Base-by-base conservation (phyloP, 2,888 invertebrate genomes). In the Ormyrus nitidulus region DNA sequence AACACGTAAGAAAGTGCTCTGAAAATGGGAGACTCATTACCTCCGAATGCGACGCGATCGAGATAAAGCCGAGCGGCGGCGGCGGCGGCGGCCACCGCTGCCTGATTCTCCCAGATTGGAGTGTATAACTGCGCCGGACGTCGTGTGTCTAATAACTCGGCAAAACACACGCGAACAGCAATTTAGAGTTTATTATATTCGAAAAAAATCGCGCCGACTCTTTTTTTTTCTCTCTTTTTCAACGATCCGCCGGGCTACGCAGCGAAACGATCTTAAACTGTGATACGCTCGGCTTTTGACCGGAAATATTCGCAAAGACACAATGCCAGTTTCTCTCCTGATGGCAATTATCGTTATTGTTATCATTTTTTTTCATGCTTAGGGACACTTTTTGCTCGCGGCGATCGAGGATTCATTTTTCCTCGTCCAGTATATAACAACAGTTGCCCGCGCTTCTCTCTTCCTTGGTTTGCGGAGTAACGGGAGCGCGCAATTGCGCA, bases 1-100 rank as follows among this genome's bases (percentile, higher is more conserved):
- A 19, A 53, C 19, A 44, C 68, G 68, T n/a, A 62, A 62, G n/a
- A 62, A 58, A 77, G 64, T 80, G 77, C 64, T 68, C 72, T 77
- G 78, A 83, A 84, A 84, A 83, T 84, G 70, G 79, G 54, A 66
- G 81, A 71, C 77, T 79, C 74, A 81, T 81, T 81, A 81, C 73
- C 59, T 77, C 13, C 79, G 69, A 75, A 71, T 80, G 72, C 80
- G 77, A 75, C 81, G 79, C 68, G 81, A 81, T 78, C 69, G 65
- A 74, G 80, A 81, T 77, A 81, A 80, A 65, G 7, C 8, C 53
- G 71, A 56, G 58, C 58, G 81, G 44, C 51, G 58, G 61, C 19
- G 51, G 68, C 49, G 81, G 44, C 51, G 58, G 61, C 19, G 51
- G 68, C 49, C 19, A 19, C 1, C 34, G 48, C 61, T 44, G 58